A percentile compares a stretch with the other conserved stretches of the same genome.
Evolutionary conservation across 2,797 vertebrate species (phyloP).

Genomic region (Notamacropus eugenii): DNA sequence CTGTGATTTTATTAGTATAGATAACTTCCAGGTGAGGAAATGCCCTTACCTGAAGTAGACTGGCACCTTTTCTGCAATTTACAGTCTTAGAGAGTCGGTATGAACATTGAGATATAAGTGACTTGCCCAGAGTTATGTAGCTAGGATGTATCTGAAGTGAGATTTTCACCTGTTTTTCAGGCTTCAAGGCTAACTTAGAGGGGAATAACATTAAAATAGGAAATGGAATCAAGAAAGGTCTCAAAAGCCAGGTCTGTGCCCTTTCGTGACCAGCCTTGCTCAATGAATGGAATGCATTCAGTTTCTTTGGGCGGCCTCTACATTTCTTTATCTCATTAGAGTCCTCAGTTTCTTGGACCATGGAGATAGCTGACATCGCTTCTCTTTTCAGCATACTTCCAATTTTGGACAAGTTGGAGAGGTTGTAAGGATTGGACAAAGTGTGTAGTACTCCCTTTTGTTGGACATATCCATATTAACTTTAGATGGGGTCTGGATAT

Average conservation of each 20-base stretch:
- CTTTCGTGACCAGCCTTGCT: not conserved
- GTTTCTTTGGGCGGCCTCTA: not conserved
- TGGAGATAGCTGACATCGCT: not conserved
- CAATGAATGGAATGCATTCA: not conserved
- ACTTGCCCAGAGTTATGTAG: not conserved
- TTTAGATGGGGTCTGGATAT: not conserved
- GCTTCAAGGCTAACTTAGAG: not conserved
- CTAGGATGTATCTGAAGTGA: not conserved
- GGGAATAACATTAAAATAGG: not conserved
- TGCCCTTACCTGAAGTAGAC: accelerated
- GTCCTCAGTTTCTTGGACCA: not conserved
- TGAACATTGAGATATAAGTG: not conserved
- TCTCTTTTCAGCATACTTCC: not conserved
- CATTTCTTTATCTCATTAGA: too few relatives aligned
- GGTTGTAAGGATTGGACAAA: not conserved
- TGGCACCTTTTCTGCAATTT: not conserved
- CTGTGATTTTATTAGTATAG: not conserved
- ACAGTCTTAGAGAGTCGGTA: not conserved
- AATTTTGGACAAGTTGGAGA: not conserved
- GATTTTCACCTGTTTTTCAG: not conserved
- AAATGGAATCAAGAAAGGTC: not conserved
- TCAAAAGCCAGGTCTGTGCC: too few relatives aligned
- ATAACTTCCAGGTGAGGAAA: not conserved
- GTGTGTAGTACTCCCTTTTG: not conserved
- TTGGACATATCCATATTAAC: not conserved